These are phyloP conservation scores for Megalopta genalis DNA, from an alignment of 1,140 invertebrate species.

Conservation along the genomic window DNA sequence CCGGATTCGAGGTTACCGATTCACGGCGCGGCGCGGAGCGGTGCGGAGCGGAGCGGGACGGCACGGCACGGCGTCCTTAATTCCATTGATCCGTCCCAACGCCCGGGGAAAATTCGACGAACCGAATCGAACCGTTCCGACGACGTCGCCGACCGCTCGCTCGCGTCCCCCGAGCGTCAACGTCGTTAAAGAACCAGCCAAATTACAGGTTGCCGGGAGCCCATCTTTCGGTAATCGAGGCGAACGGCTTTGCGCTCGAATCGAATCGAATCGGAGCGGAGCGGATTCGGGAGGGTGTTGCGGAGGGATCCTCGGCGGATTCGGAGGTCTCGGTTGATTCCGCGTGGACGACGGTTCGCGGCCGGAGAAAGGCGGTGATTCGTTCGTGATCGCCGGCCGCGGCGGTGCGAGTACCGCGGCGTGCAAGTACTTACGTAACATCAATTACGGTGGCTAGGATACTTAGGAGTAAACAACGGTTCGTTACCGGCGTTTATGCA, in stretches of 20 bases:
- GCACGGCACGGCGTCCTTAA: conserved; percentile 4
- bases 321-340: background rate
- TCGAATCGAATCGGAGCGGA: no score
- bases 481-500: conserved; percentile 55
- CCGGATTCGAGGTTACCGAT: conserved; percentile 17
- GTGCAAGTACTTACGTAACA: conserved; percentile 69
- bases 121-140: background rate
- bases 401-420: conserved; percentile 35
- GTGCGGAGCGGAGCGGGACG: background rate
- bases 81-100: background rate
- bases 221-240: no score
- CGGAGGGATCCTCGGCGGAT: no score
- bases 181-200: no score
- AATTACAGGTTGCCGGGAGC: no score
- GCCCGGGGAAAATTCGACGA: background rate
- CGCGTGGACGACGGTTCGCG: background rate
- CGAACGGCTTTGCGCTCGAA: no score
- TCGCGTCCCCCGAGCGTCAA: no score
- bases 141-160: no score
- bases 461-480: conserved; percentile 51
- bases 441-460: conserved; percentile 56
- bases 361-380: conserved; percentile 72
- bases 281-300: background rate
- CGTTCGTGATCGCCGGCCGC: conserved; percentile 60
- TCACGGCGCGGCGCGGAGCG: background rate